Evolutionary conservation across 92 coral and sea anemone genomes (phyloP).

Genomic region (Meandrina meandrites): DNA sequence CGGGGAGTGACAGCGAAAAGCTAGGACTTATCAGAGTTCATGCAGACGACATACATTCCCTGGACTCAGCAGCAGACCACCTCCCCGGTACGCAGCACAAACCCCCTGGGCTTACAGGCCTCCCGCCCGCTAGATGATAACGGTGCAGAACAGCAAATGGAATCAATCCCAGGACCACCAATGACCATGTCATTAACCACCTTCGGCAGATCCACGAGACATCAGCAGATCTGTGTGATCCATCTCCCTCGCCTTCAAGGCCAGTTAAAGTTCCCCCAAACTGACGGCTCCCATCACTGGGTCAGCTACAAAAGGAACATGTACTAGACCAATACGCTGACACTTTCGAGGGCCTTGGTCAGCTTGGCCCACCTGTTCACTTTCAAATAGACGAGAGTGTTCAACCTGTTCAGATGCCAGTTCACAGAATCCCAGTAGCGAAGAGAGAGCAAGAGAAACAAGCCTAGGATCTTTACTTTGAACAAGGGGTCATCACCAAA

Average conservation of each 20-base stretch:
- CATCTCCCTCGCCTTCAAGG: constrained; percentile 31
- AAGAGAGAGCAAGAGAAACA: constrained; percentile 42
- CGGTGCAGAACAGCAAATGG: not conserved
- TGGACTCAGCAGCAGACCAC: constrained; percentile 21
- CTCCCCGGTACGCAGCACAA: constrained; percentile 4
- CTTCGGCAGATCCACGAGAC: constrained; percentile 43
- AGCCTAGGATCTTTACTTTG: constrained; percentile 35
- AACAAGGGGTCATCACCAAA: constrained; percentile 40
- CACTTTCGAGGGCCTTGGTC: constrained; percentile 44
- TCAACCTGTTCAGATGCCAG: constrained; percentile 46
- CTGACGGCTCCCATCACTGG: constrained; percentile 6
- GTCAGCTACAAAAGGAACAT: constrained; percentile 20
- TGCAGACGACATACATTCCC: constrained; percentile 53
- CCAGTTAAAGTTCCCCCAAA: constrained; percentile 7
- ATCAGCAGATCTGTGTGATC: constrained; percentile 24
- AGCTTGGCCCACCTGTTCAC: constrained; percentile 51
- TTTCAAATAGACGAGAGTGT: constrained; percentile 40
- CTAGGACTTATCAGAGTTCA: constrained; percentile 50
- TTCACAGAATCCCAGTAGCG: constrained; percentile 52
- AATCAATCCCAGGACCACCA: not conserved
- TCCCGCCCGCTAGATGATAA: not conserved
- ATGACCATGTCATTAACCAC: constrained; percentile 16
- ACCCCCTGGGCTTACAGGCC: constrained; percentile 3
- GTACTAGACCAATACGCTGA: constrained; percentile 25
- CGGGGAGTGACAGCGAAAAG: constrained; percentile 58